Conservation (phyloP, 2,797 vertebrate genomes). For the Gymnodraco acuticeps region DNA sequence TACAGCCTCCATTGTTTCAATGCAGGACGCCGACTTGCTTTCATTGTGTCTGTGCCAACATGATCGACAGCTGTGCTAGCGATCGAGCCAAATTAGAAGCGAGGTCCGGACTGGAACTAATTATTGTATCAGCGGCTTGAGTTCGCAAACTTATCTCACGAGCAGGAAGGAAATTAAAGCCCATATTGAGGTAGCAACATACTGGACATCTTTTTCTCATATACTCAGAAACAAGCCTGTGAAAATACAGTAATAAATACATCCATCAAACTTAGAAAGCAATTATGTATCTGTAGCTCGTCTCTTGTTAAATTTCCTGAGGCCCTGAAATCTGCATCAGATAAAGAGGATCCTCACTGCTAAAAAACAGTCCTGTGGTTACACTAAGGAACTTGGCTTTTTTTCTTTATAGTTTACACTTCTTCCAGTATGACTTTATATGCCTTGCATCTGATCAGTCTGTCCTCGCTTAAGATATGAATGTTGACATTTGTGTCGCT, state of each 20-base stretch:
- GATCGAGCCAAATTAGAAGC: conserved; percentile 28
- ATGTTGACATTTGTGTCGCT: conserved; percentile 65
- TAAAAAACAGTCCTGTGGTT: conserved; percentile 18
- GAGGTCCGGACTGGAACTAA: conserved; percentile 16
- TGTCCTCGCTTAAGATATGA: conserved; percentile 56
- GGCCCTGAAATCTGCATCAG: conserved; percentile 80
- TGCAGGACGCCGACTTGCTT: conserved; percentile 10
- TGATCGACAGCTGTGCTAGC: conserved; percentile 37
- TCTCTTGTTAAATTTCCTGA: conserved; percentile 38
- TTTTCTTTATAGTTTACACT: conserved; percentile 41
- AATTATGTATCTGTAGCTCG: conserved; percentile 59
- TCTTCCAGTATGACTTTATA: conserved; percentile 47
- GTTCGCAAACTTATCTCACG: conserved; percentile 11
- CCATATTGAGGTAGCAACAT: conserved; percentile 37
- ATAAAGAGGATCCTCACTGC: conserved; percentile 68
- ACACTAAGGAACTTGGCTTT: conserved; percentile 57
- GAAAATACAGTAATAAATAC: conserved; percentile 14
- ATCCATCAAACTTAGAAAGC: conserved; percentile 52
- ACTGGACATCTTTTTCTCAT: conserved; percentile 13
- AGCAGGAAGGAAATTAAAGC: conserved; percentile 44
- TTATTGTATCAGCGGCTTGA: conserved; percentile 32
- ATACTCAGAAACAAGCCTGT: conserved; percentile 6
- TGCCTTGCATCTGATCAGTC: conserved; percentile 61
- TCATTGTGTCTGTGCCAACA: conserved; percentile 24
- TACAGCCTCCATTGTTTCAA: conserved; percentile 13